Evolutionary conservation across 2,113 vertebrate species (phyloP).

Genomic region (Spea multiplicata): DNA sequence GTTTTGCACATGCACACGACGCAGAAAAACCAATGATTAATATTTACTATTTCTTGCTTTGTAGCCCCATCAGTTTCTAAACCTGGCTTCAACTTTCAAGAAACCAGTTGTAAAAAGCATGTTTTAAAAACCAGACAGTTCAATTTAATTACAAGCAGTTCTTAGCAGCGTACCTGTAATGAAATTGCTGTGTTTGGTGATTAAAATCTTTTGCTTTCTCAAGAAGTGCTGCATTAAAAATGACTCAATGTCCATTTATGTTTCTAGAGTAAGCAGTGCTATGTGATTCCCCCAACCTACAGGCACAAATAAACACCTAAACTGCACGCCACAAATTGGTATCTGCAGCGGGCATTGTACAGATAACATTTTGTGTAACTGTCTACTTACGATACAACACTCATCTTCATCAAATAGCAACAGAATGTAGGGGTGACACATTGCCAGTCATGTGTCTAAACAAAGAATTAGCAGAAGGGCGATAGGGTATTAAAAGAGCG

Average conservation of each 20-base stretch:
- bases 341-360: too few relatives aligned
- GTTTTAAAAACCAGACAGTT: background rate
- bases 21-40: too few relatives aligned
- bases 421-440: too few relatives aligned
- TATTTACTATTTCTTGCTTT: background rate
- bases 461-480: too few relatives aligned
- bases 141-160: background rate
- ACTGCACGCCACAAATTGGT: too few relatives aligned
- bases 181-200: constrained; percentile 2
- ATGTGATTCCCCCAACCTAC: background rate
- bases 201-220: background rate
- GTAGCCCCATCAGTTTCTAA: background rate
- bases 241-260: background rate
- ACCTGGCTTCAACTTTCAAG: background rate
- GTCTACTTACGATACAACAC: too few relatives aligned
- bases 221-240: background rate
- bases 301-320: too few relatives aligned
- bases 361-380: too few relatives aligned
- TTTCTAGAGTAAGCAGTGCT: background rate
- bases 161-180: background rate
- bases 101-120: background rate
- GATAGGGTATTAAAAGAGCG: too few relatives aligned
- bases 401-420: too few relatives aligned
- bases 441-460: too few relatives aligned
- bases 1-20: too few relatives aligned